phyloP scores from a whole-genome alignment of 2,888 invertebrate species.

The Phaedon cochleariae region DNA sequence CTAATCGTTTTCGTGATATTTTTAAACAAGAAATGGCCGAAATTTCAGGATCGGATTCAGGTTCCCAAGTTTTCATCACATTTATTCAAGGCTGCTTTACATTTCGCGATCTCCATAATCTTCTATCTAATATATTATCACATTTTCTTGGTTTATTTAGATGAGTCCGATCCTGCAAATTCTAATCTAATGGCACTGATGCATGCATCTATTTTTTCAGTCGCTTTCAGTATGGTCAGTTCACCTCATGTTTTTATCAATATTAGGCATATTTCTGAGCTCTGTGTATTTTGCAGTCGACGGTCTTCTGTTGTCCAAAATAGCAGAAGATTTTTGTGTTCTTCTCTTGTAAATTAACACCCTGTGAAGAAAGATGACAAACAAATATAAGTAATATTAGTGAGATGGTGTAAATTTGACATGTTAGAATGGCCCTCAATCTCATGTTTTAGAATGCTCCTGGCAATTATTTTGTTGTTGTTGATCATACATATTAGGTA shows the following conservation, averaged over 20 bases:
- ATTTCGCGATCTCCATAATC: not conserved
- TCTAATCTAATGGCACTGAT: slow-evolving; percentile 12
- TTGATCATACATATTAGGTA: no score
- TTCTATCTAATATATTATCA: not conserved
- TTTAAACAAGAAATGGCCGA: no score
- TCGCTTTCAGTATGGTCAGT: not conserved
- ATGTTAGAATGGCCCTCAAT: no score
- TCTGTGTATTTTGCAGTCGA: slow-evolving; percentile 56
- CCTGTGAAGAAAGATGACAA: slow-evolving; percentile 52
- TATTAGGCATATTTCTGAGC: slow-evolving; percentile 52
- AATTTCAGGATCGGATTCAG: not conserved
- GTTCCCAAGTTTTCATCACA: not conserved
- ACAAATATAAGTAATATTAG: no score
- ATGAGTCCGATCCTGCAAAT: not conserved
- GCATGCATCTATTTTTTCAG: not conserved
- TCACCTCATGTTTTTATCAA: slow-evolving; percentile 47
- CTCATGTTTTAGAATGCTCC: no score
- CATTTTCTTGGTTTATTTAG: not conserved
- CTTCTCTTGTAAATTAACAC: slow-evolving; percentile 57
- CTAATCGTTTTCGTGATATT: no score
- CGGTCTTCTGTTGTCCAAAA: slow-evolving; percentile 48
- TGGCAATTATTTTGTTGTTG: no score
- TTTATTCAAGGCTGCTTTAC: not conserved
- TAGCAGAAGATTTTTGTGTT: slow-evolving; percentile 46
- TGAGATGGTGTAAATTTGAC: no score